Evolutionary conservation across 2,888 invertebrate genomes (phyloP).

Genomic region (Germaria angustata): DNA sequence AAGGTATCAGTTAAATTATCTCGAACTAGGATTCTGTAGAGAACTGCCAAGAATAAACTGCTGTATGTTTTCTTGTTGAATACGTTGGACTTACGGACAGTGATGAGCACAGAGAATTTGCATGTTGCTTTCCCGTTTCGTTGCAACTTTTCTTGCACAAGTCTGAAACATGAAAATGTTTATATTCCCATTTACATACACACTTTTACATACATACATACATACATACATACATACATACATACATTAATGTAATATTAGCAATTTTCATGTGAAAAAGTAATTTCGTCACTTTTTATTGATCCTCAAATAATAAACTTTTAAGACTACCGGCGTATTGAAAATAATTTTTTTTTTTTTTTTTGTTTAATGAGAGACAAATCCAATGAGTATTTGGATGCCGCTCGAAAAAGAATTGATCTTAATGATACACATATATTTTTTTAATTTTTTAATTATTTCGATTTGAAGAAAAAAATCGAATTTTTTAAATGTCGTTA

Average conservation of each 20-base stretch:
- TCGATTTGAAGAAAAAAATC: too few relatives aligned
- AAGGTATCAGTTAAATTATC: neutral
- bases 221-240: neutral
- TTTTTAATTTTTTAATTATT: too few relatives aligned
- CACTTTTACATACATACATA: neutral
- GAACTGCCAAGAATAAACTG: constrained; percentile 50
- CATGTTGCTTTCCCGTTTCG: neutral
- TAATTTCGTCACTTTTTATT: neutral
- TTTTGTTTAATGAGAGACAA: too few relatives aligned
- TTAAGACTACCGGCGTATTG: too few relatives aligned
- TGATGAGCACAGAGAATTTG: neutral
- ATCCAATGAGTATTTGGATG: too few relatives aligned
- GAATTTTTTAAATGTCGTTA: too few relatives aligned
- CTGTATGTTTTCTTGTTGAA: constrained; percentile 15
- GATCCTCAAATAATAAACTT: too few relatives aligned
- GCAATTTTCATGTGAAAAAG: neutral
- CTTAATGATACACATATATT: too few relatives aligned
- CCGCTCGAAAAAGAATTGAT: too few relatives aligned
- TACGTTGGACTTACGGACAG: constrained; percentile 20
- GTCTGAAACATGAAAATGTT: constrained; percentile 25
- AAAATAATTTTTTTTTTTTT: too few relatives aligned
- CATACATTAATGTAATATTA: neutral
- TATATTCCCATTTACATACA: too few relatives aligned
- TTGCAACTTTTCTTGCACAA: constrained; percentile 33
- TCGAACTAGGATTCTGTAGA: constrained; percentile 43